Evolutionary conservation across 2,113 vertebrate species (phyloP).

Genomic region (Paradisaea rubra): DNA sequence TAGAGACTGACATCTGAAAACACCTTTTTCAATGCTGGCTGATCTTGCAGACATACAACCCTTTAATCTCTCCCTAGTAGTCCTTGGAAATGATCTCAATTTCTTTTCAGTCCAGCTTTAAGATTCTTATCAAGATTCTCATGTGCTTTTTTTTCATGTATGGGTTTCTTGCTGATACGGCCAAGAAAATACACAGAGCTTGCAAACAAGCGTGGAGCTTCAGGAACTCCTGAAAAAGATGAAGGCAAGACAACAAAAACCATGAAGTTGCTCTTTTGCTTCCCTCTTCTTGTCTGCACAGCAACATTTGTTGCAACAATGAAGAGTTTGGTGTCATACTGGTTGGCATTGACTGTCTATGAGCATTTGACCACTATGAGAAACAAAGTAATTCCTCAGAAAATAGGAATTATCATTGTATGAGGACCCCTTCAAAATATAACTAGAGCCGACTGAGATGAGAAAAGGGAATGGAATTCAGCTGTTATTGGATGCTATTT

Average conservation of each 20-base stretch:
- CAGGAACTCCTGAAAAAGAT: background rate
- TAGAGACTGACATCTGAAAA: background rate
- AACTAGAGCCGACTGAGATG: background rate
- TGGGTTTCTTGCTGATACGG: background rate
- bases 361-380: background rate
- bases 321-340: background rate
- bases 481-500: background rate
- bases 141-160: background rate
- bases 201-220: background rate
- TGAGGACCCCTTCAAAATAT: background rate
- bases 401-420: background rate
- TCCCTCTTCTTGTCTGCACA: background rate
- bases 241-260: background rate
- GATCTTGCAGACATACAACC: background rate
- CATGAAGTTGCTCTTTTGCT: background rate
- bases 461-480: background rate
- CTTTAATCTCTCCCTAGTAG: background rate
- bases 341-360: background rate
- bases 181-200: background rate
- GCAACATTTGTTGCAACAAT: background rate
- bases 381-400: background rate
- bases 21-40: background rate
- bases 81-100: background rate
- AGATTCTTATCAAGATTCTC: background rate
- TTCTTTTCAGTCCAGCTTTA: background rate